Percentiles rank a stretch among this genome's conserved stretches.
Evolutionary conservation across 1,140 invertebrate genomes (phyloP).

Genomic region (Halictus rubicundus): DNA sequence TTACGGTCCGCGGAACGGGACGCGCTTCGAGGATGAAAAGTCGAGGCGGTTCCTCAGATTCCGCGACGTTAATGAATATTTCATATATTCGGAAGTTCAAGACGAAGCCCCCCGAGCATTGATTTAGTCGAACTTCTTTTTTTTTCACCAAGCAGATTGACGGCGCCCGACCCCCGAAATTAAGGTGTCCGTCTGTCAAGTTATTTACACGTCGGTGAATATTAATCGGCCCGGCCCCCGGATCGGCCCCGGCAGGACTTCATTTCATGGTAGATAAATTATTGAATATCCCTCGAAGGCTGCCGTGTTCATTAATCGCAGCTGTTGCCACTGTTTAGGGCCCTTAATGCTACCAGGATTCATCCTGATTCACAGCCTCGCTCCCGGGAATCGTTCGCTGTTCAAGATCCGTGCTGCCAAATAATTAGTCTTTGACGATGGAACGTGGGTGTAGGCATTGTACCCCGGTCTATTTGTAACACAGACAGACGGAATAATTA

Average conservation of each 20-base stretch:
- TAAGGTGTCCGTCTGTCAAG: slow-evolving; percentile 36
- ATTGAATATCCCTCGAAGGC: slow-evolving; percentile 19
- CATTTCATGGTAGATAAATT: slow-evolving; percentile 27
- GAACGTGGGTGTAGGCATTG: too few species aligned
- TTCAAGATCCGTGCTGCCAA: too few species aligned
- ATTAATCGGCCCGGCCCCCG: background rate
- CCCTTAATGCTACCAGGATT: background rate
- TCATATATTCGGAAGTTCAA: slow-evolving; percentile 45
- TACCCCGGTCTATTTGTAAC: too few species aligned
- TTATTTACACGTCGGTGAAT: slow-evolving; percentile 29
- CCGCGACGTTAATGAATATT: slow-evolving; percentile 55
- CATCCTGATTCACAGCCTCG: slow-evolving; percentile 1
- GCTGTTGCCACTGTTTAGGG: slow-evolving; percentile 36
- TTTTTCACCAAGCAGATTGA: background rate
- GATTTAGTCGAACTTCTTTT: background rate
- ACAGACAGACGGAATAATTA: too few species aligned
- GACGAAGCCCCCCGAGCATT: background rate
- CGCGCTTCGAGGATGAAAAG: slow-evolving; percentile 44
- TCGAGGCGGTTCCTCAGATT: slow-evolving; percentile 49
- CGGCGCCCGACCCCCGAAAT: slow-evolving; percentile 8
- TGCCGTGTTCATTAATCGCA: slow-evolving; percentile 10
- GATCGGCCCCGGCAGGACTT: background rate
- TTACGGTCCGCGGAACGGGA: slow-evolving; percentile 38
- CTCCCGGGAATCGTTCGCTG: background rate
- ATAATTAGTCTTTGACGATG: too few species aligned